Percentiles rank a stretch among this genome's conserved stretches.
Conservation (phyloP, 2,797 vertebrate species). For the Tolypeutes matacus region DNA sequence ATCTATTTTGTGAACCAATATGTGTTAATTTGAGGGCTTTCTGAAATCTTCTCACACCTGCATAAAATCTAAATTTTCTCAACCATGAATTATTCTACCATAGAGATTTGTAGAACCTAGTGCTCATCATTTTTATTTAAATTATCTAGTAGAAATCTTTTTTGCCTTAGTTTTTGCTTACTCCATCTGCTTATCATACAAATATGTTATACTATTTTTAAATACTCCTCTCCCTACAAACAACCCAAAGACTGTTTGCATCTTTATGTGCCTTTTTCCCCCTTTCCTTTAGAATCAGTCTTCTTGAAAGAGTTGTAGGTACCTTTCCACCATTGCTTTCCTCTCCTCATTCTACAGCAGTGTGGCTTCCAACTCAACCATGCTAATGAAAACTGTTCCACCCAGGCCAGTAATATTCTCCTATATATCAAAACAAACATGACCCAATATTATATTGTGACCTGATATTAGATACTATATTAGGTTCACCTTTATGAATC, state of each 20-base stretch:
- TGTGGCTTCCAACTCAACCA: not conserved
- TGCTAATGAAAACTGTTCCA: not conserved
- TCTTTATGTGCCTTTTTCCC: not conserved
- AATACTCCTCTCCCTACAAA: not conserved
- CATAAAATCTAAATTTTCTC: not conserved
- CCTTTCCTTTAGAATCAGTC: not conserved
- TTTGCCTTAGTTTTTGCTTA: slow-evolving; percentile 9
- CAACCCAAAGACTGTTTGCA: not conserved
- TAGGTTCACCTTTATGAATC: not conserved
- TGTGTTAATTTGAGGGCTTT: not conserved
- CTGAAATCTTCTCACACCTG: not conserved
- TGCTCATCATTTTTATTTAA: not conserved
- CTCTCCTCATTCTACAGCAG: not conserved
- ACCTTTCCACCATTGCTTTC: not conserved
- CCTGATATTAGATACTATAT: not conserved
- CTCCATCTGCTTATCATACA: not conserved
- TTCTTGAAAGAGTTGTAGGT: not conserved
- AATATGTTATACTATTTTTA: not conserved
- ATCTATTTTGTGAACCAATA: not conserved
- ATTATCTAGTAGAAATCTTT: not conserved
- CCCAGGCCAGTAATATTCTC: not conserved
- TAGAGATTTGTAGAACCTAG: not conserved
- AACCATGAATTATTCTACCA: not conserved
- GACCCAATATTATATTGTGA: not conserved
- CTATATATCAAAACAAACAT: not conserved